Evolutionary conservation across 1,140 invertebrate genomes (phyloP), one percentile per base, ranked within the genome.

Genomic region (Cyclargus thomasi): DNA sequence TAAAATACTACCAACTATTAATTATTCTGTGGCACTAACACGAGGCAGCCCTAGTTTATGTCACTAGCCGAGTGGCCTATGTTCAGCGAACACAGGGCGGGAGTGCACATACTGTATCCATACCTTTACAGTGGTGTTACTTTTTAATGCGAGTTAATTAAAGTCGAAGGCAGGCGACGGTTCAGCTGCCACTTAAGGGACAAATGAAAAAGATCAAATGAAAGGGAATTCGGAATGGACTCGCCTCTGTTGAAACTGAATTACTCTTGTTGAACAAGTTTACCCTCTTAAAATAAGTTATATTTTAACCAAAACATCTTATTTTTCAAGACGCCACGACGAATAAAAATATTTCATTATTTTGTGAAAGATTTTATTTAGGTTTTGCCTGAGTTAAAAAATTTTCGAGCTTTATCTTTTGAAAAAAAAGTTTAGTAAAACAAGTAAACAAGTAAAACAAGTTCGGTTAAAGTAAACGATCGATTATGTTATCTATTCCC

Each of bases 121-220:
- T n/a, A n/a, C n/a, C n/a, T n/a, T n/a, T n/a, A n/a, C n/a, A n/a
- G n/a, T n/a, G n/a, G 29, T 29, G 29, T 29, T 29, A 29, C 29
- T 29, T 47, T 47, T 47, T 47, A 47, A 16, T 16, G 39, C 14
- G 39, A 14, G 39, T 47, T 16, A 47, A 47, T 47, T 47, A 47
- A 47, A 47, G 39, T 3, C 11, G 10, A 8, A 11, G 11, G 10
- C 39, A 11, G 14, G 39, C 39, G 39, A 11, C 7, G 39, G 39
- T 47, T 47, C 39, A 16, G 39, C 39, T 29, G 29, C 8, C 29
- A 47, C 39, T 47, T 47, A 47, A 16, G 14, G 39, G 39, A 47
- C 39, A 47, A 47, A 47, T 47, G 39, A 47, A 47, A 47, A 47
- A 47, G 39, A 47, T 47, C 39, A 47, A 16, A 47, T 47, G 39